These are phyloP conservation scores for Lagorchestes hirsutus DNA, from an alignment of 2,797 vertebrate species.

Conservation along the genomic window DNA sequence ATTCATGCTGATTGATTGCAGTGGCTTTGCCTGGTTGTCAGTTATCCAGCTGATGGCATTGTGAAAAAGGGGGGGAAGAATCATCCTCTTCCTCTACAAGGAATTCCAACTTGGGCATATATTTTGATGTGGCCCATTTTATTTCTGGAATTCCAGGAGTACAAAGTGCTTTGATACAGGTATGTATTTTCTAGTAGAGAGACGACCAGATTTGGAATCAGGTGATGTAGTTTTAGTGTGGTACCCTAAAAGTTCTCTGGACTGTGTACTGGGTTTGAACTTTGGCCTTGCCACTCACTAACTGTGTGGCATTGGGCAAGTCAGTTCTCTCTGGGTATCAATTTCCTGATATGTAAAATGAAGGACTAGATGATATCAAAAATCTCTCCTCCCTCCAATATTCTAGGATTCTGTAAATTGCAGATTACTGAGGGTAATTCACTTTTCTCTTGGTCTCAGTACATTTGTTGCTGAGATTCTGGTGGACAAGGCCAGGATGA, in stretches of 20 bases:
- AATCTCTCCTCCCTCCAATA: neutral
- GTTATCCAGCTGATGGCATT: neutral
- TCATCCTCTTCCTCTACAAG: neutral
- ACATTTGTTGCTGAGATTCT: neutral
- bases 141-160: neutral
- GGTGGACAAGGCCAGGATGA: neutral
- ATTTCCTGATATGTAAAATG: neutral
- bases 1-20: neutral
- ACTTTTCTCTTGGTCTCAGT: neutral
- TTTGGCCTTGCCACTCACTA: rapidly evolving
- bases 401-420: neutral
- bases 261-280: neutral
- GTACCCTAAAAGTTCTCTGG: conserved; percentile 20
- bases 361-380: neutral
- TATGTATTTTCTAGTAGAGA: neutral
- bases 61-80: neutral
- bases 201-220: neutral
- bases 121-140: neutral
- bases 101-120: neutral
- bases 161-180: neutral
- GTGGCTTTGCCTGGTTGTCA: neutral
- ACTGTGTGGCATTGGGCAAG: conserved; percentile 13
- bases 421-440: neutral
- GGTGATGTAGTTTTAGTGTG: neutral
- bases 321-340: neutral